Percentiles rank a stretch among this genome's conserved stretches.
Evolutionary conservation across 2,888 invertebrate species (phyloP).

Genomic region (Slavum lentiscoides): DNA sequence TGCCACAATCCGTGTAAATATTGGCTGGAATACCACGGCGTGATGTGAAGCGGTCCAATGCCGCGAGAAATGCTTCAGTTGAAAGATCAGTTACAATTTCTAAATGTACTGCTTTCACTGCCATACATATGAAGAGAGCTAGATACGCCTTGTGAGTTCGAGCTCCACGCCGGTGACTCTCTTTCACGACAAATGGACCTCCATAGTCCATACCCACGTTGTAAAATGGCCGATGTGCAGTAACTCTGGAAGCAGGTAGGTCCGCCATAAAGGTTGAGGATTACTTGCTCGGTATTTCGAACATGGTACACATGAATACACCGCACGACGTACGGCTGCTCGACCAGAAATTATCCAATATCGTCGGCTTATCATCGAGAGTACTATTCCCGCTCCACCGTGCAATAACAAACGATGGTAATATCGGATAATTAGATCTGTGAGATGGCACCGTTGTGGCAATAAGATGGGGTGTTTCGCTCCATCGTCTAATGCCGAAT

Average conservation of each 20-base stretch:
- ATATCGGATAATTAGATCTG: background rate
- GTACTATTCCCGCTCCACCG: background rate
- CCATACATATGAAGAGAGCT: conserved; percentile 55
- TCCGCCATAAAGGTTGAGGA: conserved; percentile 24
- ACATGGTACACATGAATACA: conserved; percentile 20
- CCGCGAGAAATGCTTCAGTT: background rate
- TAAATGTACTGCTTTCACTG: conserved; percentile 33
- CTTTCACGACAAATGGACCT: conserved; percentile 35
- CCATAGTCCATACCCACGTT: conserved; percentile 28
- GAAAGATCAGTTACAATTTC: background rate
- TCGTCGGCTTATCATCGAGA: background rate
- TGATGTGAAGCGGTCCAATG: background rate
- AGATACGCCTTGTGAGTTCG: conserved; percentile 45
- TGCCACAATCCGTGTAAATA: conserved; percentile 56
- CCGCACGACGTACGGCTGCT: background rate
- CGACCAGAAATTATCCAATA: conserved; percentile 7
- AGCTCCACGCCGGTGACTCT: conserved; percentile 51
- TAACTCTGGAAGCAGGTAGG: conserved; percentile 1
- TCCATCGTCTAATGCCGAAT: background rate
- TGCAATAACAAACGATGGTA: background rate
- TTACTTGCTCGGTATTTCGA: background rate
- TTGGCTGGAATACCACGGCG: conserved; percentile 43
- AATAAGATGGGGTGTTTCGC: conserved; percentile 3
- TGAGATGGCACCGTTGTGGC: conserved; percentile 14
- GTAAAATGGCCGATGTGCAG: conserved; percentile 9